phyloP scores from a whole-genome alignment of 1,140 invertebrate species.

The Pseudomyrmex pallidus region DNA sequence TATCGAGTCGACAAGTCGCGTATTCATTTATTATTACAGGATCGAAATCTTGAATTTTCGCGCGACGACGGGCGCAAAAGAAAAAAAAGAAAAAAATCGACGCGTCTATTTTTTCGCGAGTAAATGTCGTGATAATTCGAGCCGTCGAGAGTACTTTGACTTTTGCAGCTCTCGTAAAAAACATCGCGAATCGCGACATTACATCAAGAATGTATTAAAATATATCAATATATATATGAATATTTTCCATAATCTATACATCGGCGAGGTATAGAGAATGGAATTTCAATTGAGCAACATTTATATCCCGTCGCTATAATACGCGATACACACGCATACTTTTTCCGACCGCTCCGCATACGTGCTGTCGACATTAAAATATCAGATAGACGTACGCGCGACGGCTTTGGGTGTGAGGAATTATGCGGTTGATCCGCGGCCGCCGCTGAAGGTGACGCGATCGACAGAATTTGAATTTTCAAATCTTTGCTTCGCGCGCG shows the following conservation, averaged over 20 bases:
- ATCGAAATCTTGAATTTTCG: slow-evolving; percentile 6
- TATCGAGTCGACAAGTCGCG: slow-evolving; percentile 47
- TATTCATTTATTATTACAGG: not conserved
- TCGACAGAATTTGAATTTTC: not conserved
- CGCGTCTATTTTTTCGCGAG: too few relatives aligned
- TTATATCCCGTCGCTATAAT: not conserved
- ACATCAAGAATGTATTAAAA: not conserved
- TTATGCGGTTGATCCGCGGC: slow-evolving; percentile 57
- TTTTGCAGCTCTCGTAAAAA: not conserved
- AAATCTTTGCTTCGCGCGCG: not conserved
- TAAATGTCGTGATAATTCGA: not conserved
- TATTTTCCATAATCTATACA: slow-evolving; percentile 21
- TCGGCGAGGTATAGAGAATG: not conserved
- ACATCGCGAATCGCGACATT: slow-evolving; percentile 3
- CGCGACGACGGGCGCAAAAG: not conserved
- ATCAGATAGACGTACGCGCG: slow-evolving; percentile 21
- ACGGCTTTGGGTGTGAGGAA: slow-evolving; percentile 52
- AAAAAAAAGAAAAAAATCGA: too few relatives aligned
- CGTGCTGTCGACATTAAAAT: slow-evolving; percentile 45
- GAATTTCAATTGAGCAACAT: slow-evolving; percentile 51
- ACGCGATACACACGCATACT: not conserved
- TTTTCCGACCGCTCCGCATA: not conserved
- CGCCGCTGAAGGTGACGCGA: slow-evolving; percentile 57
- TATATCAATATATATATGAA: not conserved
- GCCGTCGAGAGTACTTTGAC: not conserved